A percentile compares a stretch with the other conserved stretches of the same genome.
Conservation (phyloP, 2,113 vertebrate species). For the Furnarius figulus region DNA sequence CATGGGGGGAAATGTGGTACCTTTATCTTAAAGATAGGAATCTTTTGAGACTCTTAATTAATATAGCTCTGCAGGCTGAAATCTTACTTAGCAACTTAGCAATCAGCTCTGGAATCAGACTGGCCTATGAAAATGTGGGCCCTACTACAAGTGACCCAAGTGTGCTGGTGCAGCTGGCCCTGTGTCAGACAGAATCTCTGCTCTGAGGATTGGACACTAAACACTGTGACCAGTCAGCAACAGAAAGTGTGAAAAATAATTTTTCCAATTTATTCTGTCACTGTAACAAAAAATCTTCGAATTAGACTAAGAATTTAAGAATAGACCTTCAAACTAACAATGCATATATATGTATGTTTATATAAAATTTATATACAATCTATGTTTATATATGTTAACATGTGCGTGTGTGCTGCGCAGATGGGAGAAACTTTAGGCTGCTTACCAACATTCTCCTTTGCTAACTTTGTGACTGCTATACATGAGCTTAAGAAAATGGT, state of each 20-base stretch:
- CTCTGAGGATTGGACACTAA: background rate
- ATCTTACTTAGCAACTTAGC: background rate
- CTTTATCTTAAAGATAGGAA: background rate
- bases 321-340: background rate
- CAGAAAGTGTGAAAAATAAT: background rate
- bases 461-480: background rate
- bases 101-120: background rate
- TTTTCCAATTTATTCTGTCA: background rate
- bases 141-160: background rate
- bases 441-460: background rate
- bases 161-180: accelerated
- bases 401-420: background rate
- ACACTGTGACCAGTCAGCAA: background rate
- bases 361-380: background rate
- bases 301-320: background rate
- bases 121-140: background rate
- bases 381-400: background rate
- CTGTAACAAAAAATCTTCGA: background rate
- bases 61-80: background rate
- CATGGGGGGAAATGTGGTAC: background rate
- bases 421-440: background rate
- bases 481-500: background rate
- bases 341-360: background rate
- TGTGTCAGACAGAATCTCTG: background rate
- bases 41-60: background rate